Percentiles rank a stretch among this genome's conserved stretches.
These are phyloP conservation scores for Aramus guarauna DNA, from an alignment of 2,113 vertebrate genomes.

Conservation along the genomic window DNA sequence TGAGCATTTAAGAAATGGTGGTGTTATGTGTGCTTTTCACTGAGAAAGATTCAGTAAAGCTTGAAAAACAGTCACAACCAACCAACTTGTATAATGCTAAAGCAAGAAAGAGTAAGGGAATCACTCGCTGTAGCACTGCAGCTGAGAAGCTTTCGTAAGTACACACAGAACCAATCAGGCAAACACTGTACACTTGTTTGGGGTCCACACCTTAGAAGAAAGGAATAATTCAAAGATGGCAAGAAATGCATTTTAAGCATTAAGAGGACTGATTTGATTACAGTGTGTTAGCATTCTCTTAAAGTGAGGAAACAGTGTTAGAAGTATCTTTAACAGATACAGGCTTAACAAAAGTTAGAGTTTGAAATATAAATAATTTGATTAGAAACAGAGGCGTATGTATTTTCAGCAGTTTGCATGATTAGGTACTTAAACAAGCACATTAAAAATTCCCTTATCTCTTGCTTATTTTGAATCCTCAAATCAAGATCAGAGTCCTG, in stretches of 20 bases:
- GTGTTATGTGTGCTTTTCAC: neutral
- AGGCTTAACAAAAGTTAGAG: neutral
- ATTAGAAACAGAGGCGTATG: neutral
- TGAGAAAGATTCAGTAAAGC: neutral
- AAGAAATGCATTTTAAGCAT: neutral
- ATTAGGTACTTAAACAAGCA: neutral
- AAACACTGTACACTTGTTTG: neutral
- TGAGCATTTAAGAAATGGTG: neutral
- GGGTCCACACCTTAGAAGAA: neutral
- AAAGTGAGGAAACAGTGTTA: neutral
- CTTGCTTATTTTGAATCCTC: neutral
- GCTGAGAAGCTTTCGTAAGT: rapidly evolving
- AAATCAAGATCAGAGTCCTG: neutral
- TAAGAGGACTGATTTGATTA: neutral
- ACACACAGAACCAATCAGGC: neutral
- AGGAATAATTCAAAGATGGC: neutral
- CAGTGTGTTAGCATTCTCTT: neutral
- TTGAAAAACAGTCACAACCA: neutral
- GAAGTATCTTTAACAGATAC: neutral
- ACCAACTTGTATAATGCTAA: neutral
- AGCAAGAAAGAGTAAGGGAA: neutral
- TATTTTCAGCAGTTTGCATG: neutral
- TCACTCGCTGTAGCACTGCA: neutral
- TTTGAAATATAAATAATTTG: neutral
- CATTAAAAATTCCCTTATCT: neutral